Conservation (phyloP, 2,113 vertebrate species). For the Eolophus roseicapilla region DNA sequence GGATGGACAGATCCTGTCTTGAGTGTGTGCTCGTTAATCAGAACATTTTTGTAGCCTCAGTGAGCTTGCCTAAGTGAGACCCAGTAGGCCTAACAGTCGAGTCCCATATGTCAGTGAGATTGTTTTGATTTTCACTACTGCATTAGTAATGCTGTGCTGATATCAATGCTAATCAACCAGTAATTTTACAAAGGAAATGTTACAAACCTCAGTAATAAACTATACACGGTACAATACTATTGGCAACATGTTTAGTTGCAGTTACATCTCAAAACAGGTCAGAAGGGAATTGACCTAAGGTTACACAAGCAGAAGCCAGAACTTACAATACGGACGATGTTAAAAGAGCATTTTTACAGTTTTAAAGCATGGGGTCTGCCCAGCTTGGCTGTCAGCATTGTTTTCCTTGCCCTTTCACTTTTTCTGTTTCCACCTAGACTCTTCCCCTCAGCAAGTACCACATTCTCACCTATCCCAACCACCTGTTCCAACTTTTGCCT, state of each 20-base stretch:
- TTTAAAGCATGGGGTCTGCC: not conserved
- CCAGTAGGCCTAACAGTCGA: not conserved
- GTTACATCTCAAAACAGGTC: not conserved
- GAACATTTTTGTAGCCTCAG: not conserved
- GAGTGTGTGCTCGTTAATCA: rapidly evolving
- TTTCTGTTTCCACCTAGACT: not conserved
- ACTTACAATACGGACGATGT: not conserved
- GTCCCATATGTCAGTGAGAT: not conserved
- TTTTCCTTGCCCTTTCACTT: not conserved
- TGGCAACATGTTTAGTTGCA: not conserved
- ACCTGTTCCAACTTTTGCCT: not conserved
- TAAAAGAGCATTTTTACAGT: not conserved
- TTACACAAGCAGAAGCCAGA: not conserved
- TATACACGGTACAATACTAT: not conserved
- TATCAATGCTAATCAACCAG: not conserved
- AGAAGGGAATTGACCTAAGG: not conserved
- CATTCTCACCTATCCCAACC: rapidly evolving
- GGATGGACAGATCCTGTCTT: not conserved
- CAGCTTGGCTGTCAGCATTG: not conserved
- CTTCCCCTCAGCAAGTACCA: not conserved
- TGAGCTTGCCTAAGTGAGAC: not conserved
- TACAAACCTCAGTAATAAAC: not conserved
- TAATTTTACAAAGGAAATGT: not conserved
- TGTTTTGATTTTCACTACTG: not conserved
- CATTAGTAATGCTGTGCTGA: not conserved